phyloP scores from a whole-genome alignment of 2,888 invertebrate species.

The Tachina lurida region DNA sequence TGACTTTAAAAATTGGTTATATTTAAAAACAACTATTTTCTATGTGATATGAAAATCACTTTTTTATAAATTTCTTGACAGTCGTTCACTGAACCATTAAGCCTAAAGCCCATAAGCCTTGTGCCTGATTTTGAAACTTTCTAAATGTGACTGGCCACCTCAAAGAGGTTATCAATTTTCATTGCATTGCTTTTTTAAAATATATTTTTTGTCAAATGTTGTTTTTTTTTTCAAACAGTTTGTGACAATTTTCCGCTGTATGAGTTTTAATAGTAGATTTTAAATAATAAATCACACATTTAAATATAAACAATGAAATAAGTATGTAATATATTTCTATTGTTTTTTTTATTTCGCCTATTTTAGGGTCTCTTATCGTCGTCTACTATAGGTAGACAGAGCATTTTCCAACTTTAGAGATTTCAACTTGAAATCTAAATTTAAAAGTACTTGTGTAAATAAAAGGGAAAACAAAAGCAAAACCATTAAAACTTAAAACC shows the following conservation, averaged over 20 bases:
- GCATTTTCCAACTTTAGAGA: constrained; percentile 18
- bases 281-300: constrained; percentile 12
- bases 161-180: neutral
- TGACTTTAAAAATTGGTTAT: no score
- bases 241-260: constrained; percentile 69
- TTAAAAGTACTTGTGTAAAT: constrained; percentile 36
- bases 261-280: constrained; percentile 60
- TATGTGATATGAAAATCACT: no score
- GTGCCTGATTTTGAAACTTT: no score
- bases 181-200: constrained; percentile 47
- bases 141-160: constrained; percentile 21
- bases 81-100: no score
- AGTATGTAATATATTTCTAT: constrained; percentile 22
- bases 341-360: constrained; percentile 8
- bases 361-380: constrained; percentile 25
- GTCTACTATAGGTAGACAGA: constrained; percentile 16
- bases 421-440: constrained; percentile 43
- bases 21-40: no score
- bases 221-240: constrained; percentile 57
- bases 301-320: neutral
- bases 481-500: constrained; percentile 45
- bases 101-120: no score
- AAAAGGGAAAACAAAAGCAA: constrained; percentile 7
- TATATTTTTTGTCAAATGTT: neutral
- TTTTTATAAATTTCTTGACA: no score